Evolutionary conservation across 2,797 vertebrate species (phyloP), one percentile per base, ranked within the genome.

Genomic region (Enoplosus armatus): DNA sequence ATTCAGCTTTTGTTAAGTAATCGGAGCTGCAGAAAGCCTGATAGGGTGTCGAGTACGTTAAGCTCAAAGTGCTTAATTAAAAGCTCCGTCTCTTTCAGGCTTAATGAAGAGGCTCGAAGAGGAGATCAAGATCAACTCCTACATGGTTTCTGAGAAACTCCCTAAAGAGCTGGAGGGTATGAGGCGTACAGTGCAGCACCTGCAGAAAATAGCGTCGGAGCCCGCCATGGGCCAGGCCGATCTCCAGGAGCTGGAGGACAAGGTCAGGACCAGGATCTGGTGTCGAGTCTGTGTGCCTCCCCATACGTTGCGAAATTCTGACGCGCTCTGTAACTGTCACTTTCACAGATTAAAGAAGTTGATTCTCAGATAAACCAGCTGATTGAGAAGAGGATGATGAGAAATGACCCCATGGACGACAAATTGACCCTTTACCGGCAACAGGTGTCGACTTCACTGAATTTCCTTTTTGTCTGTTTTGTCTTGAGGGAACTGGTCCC

Each of bases 101-200:
- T 93, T 99, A 90, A 96, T 98, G 96, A 99, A 97, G 93, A 96
- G 97, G 85, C 95, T 99, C 14, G 97, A 99, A 85, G 97, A 98
- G 86, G 98, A 99, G 93, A 96, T 97, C 65, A 98, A 98, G 93
- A 97, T 98, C 91, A 99, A 97, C 92, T 95, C 96, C 27, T 99
- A 99, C 82, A 96, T 99, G 93, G 96, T 96, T 65, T 95, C 95
- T 72, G 98, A 99, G 89, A 99, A 99, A 89, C 92, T 98, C 59
- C 97, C 98, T 35, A 96, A 96, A 90, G 98, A 99, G 90, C 87
- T 99, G 88, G 97, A 97, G 83, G 95, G 86, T 16, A 97, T 96
- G 92, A 96, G 95, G 81, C 95, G 92, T 12, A 94, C 93, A 1
- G 85, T 95, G 63, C 95, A 97, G 89, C 96, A 96, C 90, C 93